A percentile compares a stretch with the other conserved stretches of the same genome.
Evolutionary conservation across 2,888 invertebrate species (phyloP).

Genomic region (Idaea aversata): DNA sequence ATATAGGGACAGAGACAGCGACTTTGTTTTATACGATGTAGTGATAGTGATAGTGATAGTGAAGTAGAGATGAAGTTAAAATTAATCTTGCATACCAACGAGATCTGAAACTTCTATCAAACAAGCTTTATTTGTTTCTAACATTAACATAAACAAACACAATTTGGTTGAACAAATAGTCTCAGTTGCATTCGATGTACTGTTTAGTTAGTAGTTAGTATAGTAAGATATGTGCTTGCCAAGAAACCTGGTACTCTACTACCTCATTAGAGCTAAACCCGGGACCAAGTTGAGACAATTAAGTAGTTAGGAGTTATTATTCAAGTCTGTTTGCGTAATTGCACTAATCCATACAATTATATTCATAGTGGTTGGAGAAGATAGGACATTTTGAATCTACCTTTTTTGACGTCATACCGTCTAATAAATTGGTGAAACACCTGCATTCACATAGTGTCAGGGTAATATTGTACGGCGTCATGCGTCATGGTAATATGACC

Average conservation of each 20-base stretch:
- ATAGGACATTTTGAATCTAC: neutral
- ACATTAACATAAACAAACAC: neutral
- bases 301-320: slow-evolving; percentile 13
- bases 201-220: neutral
- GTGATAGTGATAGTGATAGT: too few species aligned
- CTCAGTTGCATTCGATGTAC: neutral
- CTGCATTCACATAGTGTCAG: too few species aligned
- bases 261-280: slow-evolving; percentile 59
- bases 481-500: too few species aligned
- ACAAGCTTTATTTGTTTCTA: neutral
- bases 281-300: slow-evolving; percentile 28
- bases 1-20: too few species aligned
- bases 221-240: slow-evolving; percentile 57
- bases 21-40: too few species aligned
- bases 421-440: too few species aligned
- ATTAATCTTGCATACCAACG: neutral
- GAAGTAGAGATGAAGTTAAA: neutral
- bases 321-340: neutral
- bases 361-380: neutral
- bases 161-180: neutral
- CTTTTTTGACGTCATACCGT: too few species aligned
- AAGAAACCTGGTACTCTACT: slow-evolving; percentile 45
- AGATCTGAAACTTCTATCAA: neutral
- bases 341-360: neutral
- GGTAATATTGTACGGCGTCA: too few species aligned